Percentiles rank a stretch among this genome's conserved stretches.
Conservation (phyloP, 1,140 invertebrate species). For the Orchestia grillus region DNA sequence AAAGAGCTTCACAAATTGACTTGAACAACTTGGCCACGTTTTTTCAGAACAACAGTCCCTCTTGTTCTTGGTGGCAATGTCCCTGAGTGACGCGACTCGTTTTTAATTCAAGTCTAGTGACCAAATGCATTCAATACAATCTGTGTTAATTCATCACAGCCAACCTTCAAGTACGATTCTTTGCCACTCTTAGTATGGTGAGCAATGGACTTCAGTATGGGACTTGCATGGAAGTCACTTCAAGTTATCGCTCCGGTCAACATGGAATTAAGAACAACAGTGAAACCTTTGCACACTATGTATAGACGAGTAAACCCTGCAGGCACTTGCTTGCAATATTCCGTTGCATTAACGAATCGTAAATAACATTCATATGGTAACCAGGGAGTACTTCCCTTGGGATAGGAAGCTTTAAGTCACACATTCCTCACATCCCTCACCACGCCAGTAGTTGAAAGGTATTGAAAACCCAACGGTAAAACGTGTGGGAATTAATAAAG, state of each 20-base stretch:
- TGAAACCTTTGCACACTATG: not conserved
- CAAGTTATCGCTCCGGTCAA: not conserved
- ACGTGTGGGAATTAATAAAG: no score
- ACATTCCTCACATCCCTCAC: no score
- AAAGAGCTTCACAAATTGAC: not conserved
- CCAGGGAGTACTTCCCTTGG: no score
- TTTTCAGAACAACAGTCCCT: not conserved
- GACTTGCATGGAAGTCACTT: not conserved
- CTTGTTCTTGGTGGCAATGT: not conserved
- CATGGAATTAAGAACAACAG: not conserved
- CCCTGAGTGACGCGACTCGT: not conserved
- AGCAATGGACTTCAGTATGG: not conserved
- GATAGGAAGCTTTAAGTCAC: no score
- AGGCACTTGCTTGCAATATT: not conserved
- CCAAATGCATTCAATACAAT: not conserved
- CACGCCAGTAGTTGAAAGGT: no score
- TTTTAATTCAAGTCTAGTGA: not conserved
- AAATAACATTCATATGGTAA: not conserved
- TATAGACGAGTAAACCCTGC: not conserved
- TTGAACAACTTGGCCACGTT: not conserved
- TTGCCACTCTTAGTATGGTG: not conserved
- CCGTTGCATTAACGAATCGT: not conserved
- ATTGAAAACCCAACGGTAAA: no score
- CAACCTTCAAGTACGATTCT: not conserved
- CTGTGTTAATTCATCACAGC: not conserved